A percentile compares a stretch with the other conserved stretches of the same genome.
phyloP scores from a whole-genome alignment of 1,140 invertebrate genomes.

The Magallana gigas region DNA sequence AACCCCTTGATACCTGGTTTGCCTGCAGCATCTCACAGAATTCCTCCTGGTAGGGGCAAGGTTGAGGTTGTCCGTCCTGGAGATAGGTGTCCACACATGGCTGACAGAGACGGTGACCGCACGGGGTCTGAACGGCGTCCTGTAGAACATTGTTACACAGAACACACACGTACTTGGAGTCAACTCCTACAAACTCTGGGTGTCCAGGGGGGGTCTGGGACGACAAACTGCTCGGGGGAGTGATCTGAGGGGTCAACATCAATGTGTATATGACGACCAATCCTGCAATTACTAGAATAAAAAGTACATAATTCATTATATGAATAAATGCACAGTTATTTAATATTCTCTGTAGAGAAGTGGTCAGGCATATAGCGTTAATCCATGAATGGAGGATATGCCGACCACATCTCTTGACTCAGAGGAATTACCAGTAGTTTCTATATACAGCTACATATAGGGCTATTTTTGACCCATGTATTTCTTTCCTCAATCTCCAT shows the following conservation, averaged over 20 bases:
- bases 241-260: conserved; percentile 2
- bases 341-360: too few species aligned
- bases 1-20: background rate
- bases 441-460: too few species aligned
- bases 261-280: too few species aligned
- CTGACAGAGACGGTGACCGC: conserved; percentile 1
- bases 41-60: conserved; percentile 13
- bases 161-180: background rate
- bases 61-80: background rate
- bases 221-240: background rate
- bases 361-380: too few species aligned
- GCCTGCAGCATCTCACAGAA: background rate
- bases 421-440: too few species aligned
- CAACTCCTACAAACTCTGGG: background rate
- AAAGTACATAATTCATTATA: too few species aligned
- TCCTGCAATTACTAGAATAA: too few species aligned
- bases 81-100: background rate
- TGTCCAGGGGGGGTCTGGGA: background rate
- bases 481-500: too few species aligned
- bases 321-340: too few species aligned
- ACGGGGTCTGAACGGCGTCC: background rate
- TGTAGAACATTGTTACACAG: conserved; percentile 17
- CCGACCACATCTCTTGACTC: too few species aligned
- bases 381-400: too few species aligned
- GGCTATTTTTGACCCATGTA: too few species aligned